A percentile compares a stretch with the other conserved stretches of the same genome.
Conservation (phyloP, 2,113 vertebrate species). For the Chaetops frenatus region DNA sequence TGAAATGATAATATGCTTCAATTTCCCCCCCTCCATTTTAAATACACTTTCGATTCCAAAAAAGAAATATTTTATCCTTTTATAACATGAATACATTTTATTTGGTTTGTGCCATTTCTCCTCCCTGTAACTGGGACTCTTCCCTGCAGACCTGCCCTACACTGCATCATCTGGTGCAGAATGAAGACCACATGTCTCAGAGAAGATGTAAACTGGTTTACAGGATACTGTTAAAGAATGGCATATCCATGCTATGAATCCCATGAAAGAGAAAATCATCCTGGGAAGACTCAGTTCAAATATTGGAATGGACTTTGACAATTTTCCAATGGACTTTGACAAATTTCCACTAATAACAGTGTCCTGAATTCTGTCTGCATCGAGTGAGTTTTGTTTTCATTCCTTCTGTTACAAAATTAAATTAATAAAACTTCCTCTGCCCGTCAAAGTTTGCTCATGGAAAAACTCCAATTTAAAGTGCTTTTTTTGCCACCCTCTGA, state of each 20-base stretch:
- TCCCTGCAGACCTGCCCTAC: not conserved
- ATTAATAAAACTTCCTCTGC: not conserved
- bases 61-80: not conserved
- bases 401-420: not conserved
- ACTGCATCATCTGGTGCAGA: not conserved
- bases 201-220: not conserved
- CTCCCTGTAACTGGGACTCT: not conserved
- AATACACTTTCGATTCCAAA: not conserved
- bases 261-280: not conserved
- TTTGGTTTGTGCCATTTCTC: not conserved
- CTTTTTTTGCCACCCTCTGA: not conserved
- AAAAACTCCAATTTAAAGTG: not conserved
- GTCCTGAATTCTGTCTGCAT: not conserved
- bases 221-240: not conserved
- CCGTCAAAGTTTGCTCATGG: not conserved
- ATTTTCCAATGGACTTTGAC: not conserved
- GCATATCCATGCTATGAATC: not conserved
- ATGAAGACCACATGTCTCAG: not conserved
- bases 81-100: not conserved
- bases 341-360: not conserved
- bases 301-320: rapidly evolving
- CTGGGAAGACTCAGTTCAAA: not conserved
- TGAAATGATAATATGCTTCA: not conserved
- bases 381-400: not conserved
- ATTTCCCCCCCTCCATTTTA: not conserved